Conservation (phyloP, 2,113 vertebrate species). For the Stercorarius parasiticus region DNA sequence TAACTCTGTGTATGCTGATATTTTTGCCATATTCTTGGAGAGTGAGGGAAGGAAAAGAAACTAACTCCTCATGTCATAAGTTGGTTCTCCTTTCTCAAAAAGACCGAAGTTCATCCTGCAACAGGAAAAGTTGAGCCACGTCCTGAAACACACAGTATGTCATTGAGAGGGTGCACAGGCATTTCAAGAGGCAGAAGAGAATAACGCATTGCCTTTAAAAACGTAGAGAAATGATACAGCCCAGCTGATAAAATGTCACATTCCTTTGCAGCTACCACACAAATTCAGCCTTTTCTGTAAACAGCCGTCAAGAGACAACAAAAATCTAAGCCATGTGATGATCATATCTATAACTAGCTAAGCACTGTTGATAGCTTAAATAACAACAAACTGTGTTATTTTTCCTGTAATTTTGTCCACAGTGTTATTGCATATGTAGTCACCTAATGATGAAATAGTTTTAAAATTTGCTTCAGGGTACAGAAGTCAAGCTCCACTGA, state of each 20-base stretch:
- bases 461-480: conserved; percentile 63
- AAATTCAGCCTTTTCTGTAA: not conserved
- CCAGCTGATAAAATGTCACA: conserved; percentile 13
- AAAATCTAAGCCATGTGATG: not conserved
- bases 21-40: not conserved
- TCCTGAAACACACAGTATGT: not conserved
- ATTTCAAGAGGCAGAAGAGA: not conserved
- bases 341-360: not conserved
- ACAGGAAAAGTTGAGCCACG: conserved; percentile 27
- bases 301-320: not conserved
- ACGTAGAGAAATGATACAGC: not conserved
- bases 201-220: not conserved
- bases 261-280: not conserved
- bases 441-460: conserved; percentile 58
- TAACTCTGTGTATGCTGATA: not conserved
- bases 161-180: not conserved
- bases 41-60: not conserved
- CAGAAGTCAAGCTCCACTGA: conserved; percentile 76
- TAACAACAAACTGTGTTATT: conserved; percentile 8
- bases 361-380: not conserved
- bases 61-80: not conserved
- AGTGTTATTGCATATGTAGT: conserved; percentile 25
- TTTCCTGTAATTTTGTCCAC: conserved; percentile 26
- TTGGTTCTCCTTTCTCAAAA: not conserved
- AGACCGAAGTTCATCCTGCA: conserved; percentile 22